Conservation (phyloP, 2,797 vertebrate species). For the Limnodromus scolopaceus region DNA sequence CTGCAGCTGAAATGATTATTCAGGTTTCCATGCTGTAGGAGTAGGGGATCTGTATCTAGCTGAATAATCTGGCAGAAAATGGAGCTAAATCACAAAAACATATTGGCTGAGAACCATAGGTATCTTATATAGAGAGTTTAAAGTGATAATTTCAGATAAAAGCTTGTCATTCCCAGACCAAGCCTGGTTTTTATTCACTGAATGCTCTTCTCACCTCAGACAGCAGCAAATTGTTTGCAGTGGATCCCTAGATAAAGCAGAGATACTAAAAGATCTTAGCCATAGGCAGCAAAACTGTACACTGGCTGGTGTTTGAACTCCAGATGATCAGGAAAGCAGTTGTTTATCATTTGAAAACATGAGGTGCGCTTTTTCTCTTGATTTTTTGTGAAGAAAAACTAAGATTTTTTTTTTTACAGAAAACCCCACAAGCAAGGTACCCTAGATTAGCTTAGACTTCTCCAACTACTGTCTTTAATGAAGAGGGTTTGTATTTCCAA, state of each 20-base stretch:
- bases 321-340: not conserved
- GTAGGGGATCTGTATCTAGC: conserved; percentile 15
- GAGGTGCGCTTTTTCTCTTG: not conserved
- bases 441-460: not conserved
- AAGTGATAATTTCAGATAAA: conserved; percentile 9
- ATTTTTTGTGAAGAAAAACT: not conserved
- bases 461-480: not conserved
- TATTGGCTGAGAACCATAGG: not conserved
- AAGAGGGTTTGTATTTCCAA: not conserved
- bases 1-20: conserved; percentile 53
- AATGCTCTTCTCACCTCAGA: not conserved
- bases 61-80: conserved; percentile 46
- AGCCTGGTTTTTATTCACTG: not conserved
- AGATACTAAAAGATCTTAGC: not conserved
- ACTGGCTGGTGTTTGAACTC: not conserved
- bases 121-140: not conserved
- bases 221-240: not conserved
- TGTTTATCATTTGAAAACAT: not conserved
- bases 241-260: not conserved
- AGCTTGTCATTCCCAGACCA: not conserved
- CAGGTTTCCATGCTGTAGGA: conserved; percentile 42
- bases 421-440: not conserved
- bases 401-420: not conserved
- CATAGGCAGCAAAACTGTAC: not conserved
- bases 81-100: conserved; percentile 39